Conservation (phyloP, 2,113 vertebrate genomes). For the Phylloscopus trochiloides region DNA sequence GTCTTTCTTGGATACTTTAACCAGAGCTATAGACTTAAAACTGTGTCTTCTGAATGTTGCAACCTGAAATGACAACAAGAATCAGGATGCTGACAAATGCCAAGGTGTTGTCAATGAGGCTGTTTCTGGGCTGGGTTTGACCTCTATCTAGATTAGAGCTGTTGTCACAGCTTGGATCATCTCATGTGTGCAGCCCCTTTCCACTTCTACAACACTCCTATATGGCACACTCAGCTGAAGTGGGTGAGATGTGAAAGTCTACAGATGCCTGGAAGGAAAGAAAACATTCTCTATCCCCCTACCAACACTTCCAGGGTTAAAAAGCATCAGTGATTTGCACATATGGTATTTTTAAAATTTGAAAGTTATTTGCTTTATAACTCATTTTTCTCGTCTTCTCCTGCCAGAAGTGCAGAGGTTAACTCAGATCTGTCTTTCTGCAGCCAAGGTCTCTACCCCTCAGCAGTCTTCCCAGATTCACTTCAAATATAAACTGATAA, state of each 20-base stretch:
- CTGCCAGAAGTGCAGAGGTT: neutral
- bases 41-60: neutral
- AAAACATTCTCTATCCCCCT: neutral
- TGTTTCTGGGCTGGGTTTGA: neutral
- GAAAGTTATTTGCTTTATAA: neutral
- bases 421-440: neutral
- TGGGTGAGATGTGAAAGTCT: neutral
- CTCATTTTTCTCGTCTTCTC: neutral
- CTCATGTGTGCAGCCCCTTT: neutral
- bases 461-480: neutral
- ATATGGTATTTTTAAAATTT: neutral
- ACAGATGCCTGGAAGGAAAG: neutral
- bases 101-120: neutral
- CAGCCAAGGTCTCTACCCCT: neutral
- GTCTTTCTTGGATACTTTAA: neutral
- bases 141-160: neutral
- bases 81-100: neutral
- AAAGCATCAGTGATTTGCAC: neutral
- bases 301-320: neutral
- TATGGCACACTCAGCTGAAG: neutral
- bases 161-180: neutral
- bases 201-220: neutral
- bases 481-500: neutral
- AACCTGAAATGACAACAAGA: neutral
- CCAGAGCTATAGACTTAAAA: neutral